These are phyloP conservation scores for Rhombomys opimus DNA, from an alignment of 2,113 vertebrate genomes.

Conservation along the genomic window DNA sequence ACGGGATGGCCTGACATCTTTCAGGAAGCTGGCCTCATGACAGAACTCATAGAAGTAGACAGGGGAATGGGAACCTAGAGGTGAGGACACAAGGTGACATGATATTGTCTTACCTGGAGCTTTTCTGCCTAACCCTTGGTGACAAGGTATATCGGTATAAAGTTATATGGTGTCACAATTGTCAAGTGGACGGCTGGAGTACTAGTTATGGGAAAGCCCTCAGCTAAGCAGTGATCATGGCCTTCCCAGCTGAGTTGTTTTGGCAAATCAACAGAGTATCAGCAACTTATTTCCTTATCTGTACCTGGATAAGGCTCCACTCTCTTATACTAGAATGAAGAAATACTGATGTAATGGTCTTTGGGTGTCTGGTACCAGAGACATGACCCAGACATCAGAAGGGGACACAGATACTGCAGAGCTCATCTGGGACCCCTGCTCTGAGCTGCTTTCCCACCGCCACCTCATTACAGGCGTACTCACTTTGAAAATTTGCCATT, in stretches of 20 bases:
- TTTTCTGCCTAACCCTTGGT: background rate
- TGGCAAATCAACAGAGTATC: background rate
- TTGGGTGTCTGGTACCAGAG: background rate
- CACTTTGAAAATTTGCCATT: constrained; percentile 15
- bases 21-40: constrained; percentile 74
- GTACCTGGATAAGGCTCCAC: background rate
- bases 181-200: background rate
- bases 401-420: background rate
- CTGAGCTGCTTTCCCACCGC: background rate
- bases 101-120: background rate
- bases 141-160: background rate
- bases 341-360: background rate
- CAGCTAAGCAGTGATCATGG: background rate
- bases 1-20: constrained; percentile 84
- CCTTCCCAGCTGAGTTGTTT: background rate
- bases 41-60: constrained; percentile 93
- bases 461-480: background rate
- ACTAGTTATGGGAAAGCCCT: background rate
- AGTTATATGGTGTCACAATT: background rate
- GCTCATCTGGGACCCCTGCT: background rate
- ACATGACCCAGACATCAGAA: background rate
- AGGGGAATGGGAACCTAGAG: constrained; percentile 86
- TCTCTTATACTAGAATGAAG: background rate
- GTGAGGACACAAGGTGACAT: background rate
- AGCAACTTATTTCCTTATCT: background rate